Evolutionary conservation across 2,888 invertebrate genomes (phyloP).

Genomic region (Xylota sylvarum): DNA sequence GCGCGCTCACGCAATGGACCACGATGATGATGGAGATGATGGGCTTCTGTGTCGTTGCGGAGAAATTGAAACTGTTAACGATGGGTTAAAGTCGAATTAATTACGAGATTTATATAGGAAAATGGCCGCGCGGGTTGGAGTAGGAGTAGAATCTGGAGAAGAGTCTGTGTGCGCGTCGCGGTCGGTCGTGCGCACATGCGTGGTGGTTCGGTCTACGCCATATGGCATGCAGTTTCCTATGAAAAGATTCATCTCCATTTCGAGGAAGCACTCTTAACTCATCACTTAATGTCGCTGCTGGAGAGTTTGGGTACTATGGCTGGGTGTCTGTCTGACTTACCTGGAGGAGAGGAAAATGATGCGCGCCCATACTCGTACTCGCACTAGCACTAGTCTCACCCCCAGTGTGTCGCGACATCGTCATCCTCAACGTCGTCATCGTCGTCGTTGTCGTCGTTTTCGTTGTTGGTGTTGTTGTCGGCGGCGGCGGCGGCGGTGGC

Average conservation of each 20-base stretch:
- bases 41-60: conserved; percentile 73
- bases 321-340: conserved; percentile 46
- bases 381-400: conserved; percentile 57
- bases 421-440: conserved; percentile 34
- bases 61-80: conserved; percentile 75
- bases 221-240: conserved; percentile 69
- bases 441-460: conserved; percentile 1
- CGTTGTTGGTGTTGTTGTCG: too few species aligned
- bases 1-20: conserved; percentile 37
- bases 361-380: conserved; percentile 38
- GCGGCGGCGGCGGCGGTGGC: conserved; percentile 6
- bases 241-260: conserved; percentile 76
- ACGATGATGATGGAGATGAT: conserved; percentile 57
- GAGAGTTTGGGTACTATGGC: conserved; percentile 59
- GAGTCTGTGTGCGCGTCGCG: background rate
- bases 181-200: conserved; percentile 18
- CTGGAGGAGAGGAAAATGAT: conserved; percentile 65
- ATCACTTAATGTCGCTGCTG: conserved; percentile 76
- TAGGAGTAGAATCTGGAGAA: conserved; percentile 40
- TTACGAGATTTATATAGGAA: conserved; percentile 69
- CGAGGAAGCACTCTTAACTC: conserved; percentile 75
- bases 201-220: conserved; percentile 45
- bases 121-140: conserved; percentile 47
- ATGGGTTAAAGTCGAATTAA: conserved; percentile 69
- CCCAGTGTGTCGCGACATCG: conserved; percentile 72